Evolutionary conservation across 2,113 vertebrate species (phyloP).

Genomic region (Megaptera novaeangliae): DNA sequence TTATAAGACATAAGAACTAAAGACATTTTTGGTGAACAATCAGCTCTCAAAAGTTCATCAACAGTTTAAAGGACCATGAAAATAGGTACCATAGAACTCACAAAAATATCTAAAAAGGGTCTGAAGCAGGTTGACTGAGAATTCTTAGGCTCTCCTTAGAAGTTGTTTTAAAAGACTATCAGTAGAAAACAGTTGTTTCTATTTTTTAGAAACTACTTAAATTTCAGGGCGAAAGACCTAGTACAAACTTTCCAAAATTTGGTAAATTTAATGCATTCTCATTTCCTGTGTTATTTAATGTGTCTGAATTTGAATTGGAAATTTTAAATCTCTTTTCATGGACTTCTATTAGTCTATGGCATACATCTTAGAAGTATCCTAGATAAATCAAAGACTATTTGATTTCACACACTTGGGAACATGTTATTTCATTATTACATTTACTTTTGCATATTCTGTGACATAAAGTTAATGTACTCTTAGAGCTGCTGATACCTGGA

Average conservation of each 20-base stretch:
- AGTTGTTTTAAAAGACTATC: not conserved
- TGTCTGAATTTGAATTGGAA: not conserved
- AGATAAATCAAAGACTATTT: not conserved
- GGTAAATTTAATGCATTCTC: not conserved
- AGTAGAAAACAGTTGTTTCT: not conserved
- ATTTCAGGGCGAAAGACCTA: not conserved
- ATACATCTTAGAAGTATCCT: not conserved
- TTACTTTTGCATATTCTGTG: not conserved
- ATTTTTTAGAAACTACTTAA: not conserved
- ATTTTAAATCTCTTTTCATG: not conserved
- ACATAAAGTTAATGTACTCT: not conserved
- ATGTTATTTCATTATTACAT: not conserved
- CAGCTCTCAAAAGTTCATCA: not conserved
- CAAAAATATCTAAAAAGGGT: not conserved
- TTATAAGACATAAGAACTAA: not conserved
- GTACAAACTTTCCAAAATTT: not conserved
- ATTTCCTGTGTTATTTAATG: not conserved
- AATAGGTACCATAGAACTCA: not conserved
- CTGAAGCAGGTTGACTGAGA: too few relatives aligned
- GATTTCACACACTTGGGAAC: not conserved
- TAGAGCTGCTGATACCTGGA: not conserved
- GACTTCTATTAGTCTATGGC: not conserved
- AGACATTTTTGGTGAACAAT: not conserved
- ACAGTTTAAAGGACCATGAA: not conserved
- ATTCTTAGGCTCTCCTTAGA: not conserved